Base-by-base conservation (phyloP, 1,140 invertebrate species). In the Bacillus rossius region DNA sequence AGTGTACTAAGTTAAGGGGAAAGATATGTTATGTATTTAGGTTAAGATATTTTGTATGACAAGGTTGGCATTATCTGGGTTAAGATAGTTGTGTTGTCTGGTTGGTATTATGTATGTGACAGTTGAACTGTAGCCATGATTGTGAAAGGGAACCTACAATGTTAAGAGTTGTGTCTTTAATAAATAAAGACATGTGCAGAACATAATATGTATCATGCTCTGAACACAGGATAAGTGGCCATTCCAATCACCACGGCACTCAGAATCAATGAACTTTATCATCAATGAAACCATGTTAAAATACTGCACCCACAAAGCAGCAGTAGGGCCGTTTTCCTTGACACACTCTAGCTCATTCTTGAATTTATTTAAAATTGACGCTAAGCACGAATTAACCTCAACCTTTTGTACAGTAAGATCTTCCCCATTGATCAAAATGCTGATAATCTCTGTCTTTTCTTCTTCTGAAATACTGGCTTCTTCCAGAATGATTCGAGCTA, bases 231-330 rank as follows among this genome's bases (percentile, higher is more conserved):
- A 66, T 34, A 74, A 67, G 67, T 75, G 72, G 50, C 65, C 62
- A 64, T 70, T 42, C 73, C 71, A 75, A 67, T 75, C 62, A 23
- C 70, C 71, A 60, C 67, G 67, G 52, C 68, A 51, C 58, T 74
- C 71, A 61, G 69, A 67, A 67, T 58, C 61, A 57, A 73, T 20
- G 58, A 71, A 72, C 48, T 71, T 59, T 53, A 68, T 71, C 10
- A 58, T 63, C 58, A 70, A 60, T 3, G 65, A 67, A 19, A 70
- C 66, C 71, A 72, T 72, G 20, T 50, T 16, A 66, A 70, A 72
- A 64, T 74, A 73, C 64, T 72, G 70, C 17, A 71, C 60, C 68
- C 72, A 73, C 43, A 73, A 57, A 66, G 69, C 63, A 7, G 8
- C 43, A n/a, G 43, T 45, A 8, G 17, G 17, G 17, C 43, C 43